phyloP scores from a whole-genome alignment of 2,797 vertebrate species.

The Lophotriccus pileatus region DNA sequence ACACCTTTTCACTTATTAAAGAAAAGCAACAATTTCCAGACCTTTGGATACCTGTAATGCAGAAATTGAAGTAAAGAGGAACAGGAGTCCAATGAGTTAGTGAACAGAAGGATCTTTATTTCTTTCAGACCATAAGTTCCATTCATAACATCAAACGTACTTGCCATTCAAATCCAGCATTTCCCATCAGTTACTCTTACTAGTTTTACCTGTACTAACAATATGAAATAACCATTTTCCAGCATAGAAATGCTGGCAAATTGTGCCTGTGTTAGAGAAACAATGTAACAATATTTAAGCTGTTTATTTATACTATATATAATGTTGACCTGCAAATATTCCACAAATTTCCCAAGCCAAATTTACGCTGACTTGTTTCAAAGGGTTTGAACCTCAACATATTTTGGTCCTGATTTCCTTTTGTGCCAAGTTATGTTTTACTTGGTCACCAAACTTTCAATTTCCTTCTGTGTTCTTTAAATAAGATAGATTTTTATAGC shows the following conservation, averaged over 20 bases:
- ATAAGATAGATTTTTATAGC: neutral
- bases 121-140: neutral
- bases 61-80: neutral
- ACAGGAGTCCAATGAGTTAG: neutral
- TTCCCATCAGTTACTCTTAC: neutral
- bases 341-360: neutral
- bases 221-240: neutral
- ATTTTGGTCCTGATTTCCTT: neutral
- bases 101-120: neutral
- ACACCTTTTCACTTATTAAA: neutral
- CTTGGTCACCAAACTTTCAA: neutral
- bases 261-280: neutral
- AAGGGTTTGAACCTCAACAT: neutral
- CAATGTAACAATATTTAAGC: neutral
- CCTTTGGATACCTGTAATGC: neutral
- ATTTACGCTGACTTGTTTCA: neutral
- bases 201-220: neutral
- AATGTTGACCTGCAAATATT: neutral
- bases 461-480: neutral
- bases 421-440: neutral
- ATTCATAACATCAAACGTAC: neutral
- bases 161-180: neutral
- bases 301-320: neutral
- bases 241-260: neutral
- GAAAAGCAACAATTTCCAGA: neutral